phyloP scores from a whole-genome alignment of 2,888 invertebrate species.

The Epirrita christyi region DNA sequence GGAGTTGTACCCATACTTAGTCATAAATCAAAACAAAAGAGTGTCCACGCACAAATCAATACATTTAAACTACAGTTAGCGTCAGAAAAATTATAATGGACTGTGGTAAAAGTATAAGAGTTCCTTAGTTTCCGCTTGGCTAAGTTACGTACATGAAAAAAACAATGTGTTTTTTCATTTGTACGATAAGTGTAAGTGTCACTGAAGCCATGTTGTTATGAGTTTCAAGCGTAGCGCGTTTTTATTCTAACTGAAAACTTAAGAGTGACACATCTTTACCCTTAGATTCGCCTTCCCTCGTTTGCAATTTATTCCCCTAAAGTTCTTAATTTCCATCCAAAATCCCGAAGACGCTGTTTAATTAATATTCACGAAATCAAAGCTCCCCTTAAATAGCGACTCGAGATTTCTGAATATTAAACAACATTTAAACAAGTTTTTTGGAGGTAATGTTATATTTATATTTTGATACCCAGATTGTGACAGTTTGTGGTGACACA shows the following conservation, averaged over 20 bases:
- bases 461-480: slow-evolving; percentile 12
- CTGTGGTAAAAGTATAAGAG: no score
- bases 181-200: no score
- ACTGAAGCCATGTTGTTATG: no score
- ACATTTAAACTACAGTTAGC: no score
- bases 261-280: slow-evolving; percentile 6
- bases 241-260: background rate
- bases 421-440: slow-evolving; percentile 28
- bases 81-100: no score
- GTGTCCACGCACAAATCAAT: no score
- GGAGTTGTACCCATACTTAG: no score
- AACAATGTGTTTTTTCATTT: no score
- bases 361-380: slow-evolving; percentile 37
- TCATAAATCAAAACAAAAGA: no score
- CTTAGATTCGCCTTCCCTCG: slow-evolving; percentile 5
- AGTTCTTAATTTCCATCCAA: slow-evolving; percentile 28
- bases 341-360: slow-evolving; percentile 30
- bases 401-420: slow-evolving; percentile 33
- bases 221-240: no score
- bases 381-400: slow-evolving; percentile 30
- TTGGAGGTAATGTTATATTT: slow-evolving; percentile 25
- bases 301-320: slow-evolving; percentile 12
- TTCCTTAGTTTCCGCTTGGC: no score
- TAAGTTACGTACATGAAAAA: no score
- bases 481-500: slow-evolving; percentile 13